Conservation (phyloP, 2,888 invertebrate species). For the Neelides folsomi region DNA sequence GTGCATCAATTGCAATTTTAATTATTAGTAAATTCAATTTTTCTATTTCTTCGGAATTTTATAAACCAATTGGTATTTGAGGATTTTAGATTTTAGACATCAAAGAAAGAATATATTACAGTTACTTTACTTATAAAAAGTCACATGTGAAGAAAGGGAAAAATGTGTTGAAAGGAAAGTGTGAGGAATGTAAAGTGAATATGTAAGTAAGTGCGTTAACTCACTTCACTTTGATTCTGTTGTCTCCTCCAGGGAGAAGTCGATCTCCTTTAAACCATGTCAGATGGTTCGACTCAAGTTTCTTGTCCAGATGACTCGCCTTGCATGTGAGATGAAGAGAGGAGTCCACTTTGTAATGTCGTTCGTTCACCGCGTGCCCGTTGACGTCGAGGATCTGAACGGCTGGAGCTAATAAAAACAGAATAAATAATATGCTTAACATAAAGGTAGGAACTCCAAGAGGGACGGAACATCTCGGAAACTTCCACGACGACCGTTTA, state of each 20-base stretch:
- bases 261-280: slow-evolving; percentile 31
- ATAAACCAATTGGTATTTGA: too few species aligned
- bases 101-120: too few species aligned
- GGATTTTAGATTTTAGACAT: too few species aligned
- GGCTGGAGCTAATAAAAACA: slow-evolving; percentile 44
- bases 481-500: neutral
- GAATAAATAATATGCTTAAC: too few species aligned
- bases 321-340: slow-evolving; percentile 32
- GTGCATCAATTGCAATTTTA: too few species aligned
- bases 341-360: slow-evolving; percentile 43
- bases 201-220: slow-evolving; percentile 1
- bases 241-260: slow-evolving; percentile 28
- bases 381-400: slow-evolving; percentile 49
- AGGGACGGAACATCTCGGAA: too few species aligned
- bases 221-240: slow-evolving; percentile 33
- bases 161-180: neutral
- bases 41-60: too few species aligned
- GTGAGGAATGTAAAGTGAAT: neutral
- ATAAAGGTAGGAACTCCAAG: too few species aligned
- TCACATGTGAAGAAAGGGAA: too few species aligned
- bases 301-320: slow-evolving; percentile 29
- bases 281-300: slow-evolving; percentile 18
- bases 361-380: slow-evolving; percentile 45
- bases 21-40: too few species aligned
- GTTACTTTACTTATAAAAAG: too few species aligned